phyloP scores from a whole-genome alignment of 1,140 invertebrate genomes.

The Hesperophylax magnus region DNA sequence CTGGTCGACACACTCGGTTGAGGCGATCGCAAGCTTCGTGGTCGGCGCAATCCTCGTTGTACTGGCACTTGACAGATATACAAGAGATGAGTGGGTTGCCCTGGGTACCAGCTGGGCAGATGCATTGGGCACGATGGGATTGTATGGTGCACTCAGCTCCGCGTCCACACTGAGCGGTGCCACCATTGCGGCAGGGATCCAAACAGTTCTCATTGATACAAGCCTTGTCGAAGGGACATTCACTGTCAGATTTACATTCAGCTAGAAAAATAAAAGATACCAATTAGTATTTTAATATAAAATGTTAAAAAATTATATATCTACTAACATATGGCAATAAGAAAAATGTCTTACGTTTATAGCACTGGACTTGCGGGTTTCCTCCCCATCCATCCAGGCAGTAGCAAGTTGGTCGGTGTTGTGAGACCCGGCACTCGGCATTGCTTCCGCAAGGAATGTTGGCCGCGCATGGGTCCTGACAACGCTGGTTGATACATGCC shows the following conservation, averaged over 20 bases:
- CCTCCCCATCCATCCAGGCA: constrained; percentile 89
- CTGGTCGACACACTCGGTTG: constrained; percentile 86
- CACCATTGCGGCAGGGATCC: constrained; percentile 79
- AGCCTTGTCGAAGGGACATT: constrained; percentile 90
- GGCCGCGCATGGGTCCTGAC: constrained; percentile 83
- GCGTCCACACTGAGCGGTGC: constrained; percentile 79
- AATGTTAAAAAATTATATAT: not conserved
- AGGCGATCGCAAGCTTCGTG: constrained; percentile 88
- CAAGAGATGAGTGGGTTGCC: constrained; percentile 87
- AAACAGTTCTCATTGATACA: constrained; percentile 85
- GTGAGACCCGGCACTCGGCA: constrained; percentile 81
- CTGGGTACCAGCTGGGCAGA: constrained; percentile 87
- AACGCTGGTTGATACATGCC: constrained; percentile 84
- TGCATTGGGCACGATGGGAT: constrained; percentile 84
- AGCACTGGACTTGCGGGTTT: constrained; percentile 88
- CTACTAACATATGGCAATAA: not conserved
- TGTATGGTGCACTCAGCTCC: constrained; percentile 83
- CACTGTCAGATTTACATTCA: constrained; percentile 84
- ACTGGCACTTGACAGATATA: constrained; percentile 86
- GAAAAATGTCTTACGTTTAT: constrained; percentile 79
- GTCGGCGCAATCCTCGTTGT: constrained; percentile 91
- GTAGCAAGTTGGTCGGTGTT: constrained; percentile 84
- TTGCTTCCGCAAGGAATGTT: constrained; percentile 84
- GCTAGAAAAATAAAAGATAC: constrained; percentile 71
- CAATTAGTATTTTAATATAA: constrained; percentile 22